Conservation (phyloP, 2,113 vertebrate species). For the Grammomys surdaster region DNA sequence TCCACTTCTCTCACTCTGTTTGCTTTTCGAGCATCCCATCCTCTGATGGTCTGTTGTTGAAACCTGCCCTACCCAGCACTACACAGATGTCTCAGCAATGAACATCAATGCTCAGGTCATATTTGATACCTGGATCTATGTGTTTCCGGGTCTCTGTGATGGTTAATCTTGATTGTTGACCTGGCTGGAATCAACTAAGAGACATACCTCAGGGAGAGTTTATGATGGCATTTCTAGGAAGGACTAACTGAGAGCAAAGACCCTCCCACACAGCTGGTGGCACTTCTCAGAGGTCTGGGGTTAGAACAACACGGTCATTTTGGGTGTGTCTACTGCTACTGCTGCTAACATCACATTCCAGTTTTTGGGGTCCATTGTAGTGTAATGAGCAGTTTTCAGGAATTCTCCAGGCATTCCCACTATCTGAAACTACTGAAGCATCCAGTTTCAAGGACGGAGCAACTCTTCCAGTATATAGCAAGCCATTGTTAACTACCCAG, state of each 20-base stretch:
- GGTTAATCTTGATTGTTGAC: not conserved
- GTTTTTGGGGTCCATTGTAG: not conserved
- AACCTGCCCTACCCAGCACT: not conserved
- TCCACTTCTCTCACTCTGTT: not conserved
- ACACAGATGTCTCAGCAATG: too few relatives aligned
- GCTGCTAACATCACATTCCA: not conserved
- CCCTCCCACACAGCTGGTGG: not conserved
- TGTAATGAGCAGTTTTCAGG: not conserved
- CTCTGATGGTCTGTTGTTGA: not conserved
- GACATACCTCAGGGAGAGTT: not conserved
- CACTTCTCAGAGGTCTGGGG: not conserved
- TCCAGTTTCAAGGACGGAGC: not conserved
- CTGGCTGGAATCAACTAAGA: not conserved
- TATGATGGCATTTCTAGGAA: not conserved
- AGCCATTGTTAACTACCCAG: not conserved
- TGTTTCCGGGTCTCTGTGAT: not conserved
- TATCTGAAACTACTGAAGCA: not conserved
- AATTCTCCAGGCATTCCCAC: not conserved
- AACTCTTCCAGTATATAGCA: not conserved
- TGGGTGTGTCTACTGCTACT: not conserved
- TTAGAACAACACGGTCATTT: not conserved
- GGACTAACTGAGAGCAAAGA: not conserved
- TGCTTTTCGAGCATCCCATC: not conserved
- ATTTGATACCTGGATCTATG: not conserved
- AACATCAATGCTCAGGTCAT: not conserved